Conservation (phyloP, 2,888 invertebrate genomes). For the Caenorhabditis sp. region DNA sequence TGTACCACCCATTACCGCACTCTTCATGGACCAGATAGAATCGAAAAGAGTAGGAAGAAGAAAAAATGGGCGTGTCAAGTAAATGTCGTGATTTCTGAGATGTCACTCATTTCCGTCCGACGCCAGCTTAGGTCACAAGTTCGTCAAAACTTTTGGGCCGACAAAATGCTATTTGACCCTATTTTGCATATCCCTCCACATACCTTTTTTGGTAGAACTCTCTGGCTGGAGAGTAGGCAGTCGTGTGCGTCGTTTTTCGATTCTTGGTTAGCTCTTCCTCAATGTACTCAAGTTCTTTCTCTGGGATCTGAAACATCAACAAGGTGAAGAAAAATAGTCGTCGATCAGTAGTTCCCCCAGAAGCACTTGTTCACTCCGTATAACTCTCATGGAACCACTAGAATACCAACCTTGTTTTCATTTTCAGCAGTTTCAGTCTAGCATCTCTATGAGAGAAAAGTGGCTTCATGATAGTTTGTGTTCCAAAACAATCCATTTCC, state of each 20-base stretch:
- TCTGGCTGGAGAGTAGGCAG: slow-evolving; percentile 73
- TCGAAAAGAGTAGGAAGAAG: slow-evolving; percentile 27
- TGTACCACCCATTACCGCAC: slow-evolving; percentile 58
- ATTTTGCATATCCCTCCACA: slow-evolving; percentile 34
- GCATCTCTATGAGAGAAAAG: slow-evolving; percentile 34
- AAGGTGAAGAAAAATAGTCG: no score
- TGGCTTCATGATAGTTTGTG: slow-evolving; percentile 57
- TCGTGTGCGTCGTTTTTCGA: slow-evolving; percentile 76
- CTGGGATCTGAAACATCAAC: slow-evolving; percentile 68
- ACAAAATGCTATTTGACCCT: slow-evolving; percentile 30
- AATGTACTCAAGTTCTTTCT: slow-evolving; percentile 70
- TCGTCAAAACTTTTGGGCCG: slow-evolving; percentile 26
- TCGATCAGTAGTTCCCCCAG: neutral
- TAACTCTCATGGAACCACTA: no score
- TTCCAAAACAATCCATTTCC: slow-evolving; percentile 45
- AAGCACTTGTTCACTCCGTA: no score
- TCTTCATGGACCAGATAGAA: slow-evolving; percentile 13
- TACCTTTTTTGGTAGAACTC: slow-evolving; percentile 66
- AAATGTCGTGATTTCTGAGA: slow-evolving; percentile 59
- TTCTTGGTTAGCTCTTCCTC: slow-evolving; percentile 66
- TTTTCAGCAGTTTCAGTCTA: neutral
- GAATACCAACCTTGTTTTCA: neutral
- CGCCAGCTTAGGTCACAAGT: slow-evolving; percentile 44
- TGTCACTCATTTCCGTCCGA: slow-evolving; percentile 56
- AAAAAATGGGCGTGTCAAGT: slow-evolving; percentile 12